phyloP scores from a whole-genome alignment of 2,888 invertebrate species.

The Nemapogon koenigi region DNA sequence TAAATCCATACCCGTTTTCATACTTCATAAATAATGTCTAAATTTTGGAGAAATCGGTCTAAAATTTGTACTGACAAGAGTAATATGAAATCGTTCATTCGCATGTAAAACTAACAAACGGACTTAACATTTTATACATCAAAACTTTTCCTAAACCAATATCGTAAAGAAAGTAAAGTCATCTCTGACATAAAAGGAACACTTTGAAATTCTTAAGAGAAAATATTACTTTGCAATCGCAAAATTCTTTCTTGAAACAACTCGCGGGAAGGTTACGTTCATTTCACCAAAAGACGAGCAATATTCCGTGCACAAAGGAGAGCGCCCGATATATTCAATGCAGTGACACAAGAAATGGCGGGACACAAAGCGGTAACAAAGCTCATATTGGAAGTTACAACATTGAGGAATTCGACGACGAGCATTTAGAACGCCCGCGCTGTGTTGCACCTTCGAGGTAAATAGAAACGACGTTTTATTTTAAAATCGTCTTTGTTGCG shows the following conservation, averaged over 20 bases:
- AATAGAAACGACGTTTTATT: no score
- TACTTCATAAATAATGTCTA: no score
- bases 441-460: no score
- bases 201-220: constrained; percentile 61
- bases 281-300: constrained; percentile 61
- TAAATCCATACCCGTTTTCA: no score
- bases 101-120: neutral
- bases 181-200: constrained; percentile 58
- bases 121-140: neutral
- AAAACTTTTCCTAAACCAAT: constrained; percentile 4
- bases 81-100: no score
- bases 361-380: constrained; percentile 56
- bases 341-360: constrained; percentile 63
- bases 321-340: constrained; percentile 63
- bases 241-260: constrained; percentile 61
- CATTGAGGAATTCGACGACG: constrained; percentile 8
- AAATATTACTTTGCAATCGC: constrained; percentile 65
- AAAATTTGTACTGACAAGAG: no score
- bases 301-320: constrained; percentile 62
- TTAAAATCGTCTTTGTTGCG: no score
- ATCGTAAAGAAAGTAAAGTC: constrained; percentile 39
- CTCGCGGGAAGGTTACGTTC: constrained; percentile 59
- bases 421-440: no score
- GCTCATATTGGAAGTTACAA: constrained; percentile 57
- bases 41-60: no score